phyloP scores from a whole-genome alignment of 92 coral and sea anemone genomes.

The Palythoa grandiflora region DNA sequence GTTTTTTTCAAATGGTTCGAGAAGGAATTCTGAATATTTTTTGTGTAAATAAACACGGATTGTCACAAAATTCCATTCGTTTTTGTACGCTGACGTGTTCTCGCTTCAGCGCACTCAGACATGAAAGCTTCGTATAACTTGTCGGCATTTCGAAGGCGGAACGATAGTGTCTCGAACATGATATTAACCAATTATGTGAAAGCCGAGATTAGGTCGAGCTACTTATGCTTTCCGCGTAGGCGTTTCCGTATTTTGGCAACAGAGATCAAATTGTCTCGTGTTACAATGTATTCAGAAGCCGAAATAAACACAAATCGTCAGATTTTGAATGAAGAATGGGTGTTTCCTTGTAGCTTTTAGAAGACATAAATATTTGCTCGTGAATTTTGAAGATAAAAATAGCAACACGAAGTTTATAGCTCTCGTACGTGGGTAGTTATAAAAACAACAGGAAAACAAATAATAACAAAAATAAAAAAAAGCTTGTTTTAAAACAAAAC shows the following conservation, averaged over 20 bases:
- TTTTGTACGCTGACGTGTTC: constrained; percentile 3
- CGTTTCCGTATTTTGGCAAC: constrained; percentile 17
- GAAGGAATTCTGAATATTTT: constrained; percentile 41
- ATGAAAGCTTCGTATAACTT: constrained; percentile 5
- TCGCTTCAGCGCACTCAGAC: background rate
- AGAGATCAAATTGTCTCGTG: background rate
- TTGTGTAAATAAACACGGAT: background rate
- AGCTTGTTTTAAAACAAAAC: too few relatives aligned
- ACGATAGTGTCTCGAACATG: constrained; percentile 4
- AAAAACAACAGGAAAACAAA: background rate
- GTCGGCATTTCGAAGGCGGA: constrained; percentile 3
- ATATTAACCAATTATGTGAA: background rate
- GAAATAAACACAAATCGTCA: constrained; percentile 25
- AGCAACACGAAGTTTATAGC: background rate
- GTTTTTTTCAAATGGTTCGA: background rate
- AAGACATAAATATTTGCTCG: constrained; percentile 25
- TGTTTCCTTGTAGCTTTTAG: background rate
- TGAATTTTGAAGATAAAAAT: constrained; percentile 10
- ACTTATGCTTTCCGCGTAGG: constrained; percentile 14
- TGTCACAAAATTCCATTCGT: constrained; percentile 35
- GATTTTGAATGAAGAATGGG: constrained; percentile 1
- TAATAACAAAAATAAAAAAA: background rate
- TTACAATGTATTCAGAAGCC: constrained; percentile 12
- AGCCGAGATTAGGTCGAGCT: constrained; percentile 15
- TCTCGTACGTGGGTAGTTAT: background rate